Percentiles rank a stretch among this genome's conserved stretches.
Conservation (phyloP, 2,113 vertebrate species). For the Podocnemis expansa region DNA sequence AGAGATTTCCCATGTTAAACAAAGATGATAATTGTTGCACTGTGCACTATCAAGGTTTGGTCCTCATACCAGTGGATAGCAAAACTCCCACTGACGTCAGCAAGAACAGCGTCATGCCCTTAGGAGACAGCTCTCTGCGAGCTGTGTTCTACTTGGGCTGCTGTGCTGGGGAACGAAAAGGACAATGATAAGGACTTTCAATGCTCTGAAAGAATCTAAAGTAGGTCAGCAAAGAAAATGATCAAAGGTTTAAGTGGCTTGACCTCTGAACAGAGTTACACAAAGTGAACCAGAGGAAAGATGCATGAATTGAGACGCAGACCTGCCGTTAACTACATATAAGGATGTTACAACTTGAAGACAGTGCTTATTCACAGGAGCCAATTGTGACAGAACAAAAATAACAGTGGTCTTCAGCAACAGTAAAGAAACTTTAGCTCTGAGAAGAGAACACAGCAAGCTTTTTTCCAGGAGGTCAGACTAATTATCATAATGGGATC, state of each 20-base stretch:
- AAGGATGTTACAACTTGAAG: neutral
- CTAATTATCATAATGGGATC: neutral
- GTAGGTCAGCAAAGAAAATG: neutral
- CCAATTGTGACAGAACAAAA: neutral
- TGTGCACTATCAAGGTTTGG: neutral
- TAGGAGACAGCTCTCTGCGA: neutral
- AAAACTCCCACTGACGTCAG: neutral
- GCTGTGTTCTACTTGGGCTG: neutral
- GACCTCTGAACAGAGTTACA: neutral
- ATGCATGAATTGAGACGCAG: neutral
- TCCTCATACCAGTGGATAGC: neutral
- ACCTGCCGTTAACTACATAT: neutral
- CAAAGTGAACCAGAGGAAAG: neutral
- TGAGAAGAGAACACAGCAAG: neutral
- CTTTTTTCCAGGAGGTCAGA: neutral
- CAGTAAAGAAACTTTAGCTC: neutral
- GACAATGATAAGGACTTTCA: neutral
- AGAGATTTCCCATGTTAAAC: neutral
- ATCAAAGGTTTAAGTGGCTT: neutral
- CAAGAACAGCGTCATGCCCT: neutral
- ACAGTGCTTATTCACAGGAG: neutral
- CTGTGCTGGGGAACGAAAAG: neutral
- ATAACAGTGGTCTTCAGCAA: neutral
- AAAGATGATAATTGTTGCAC: neutral
- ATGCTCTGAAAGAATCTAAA: neutral